Conservation (phyloP, 1,140 invertebrate species). For the Heliconius hewitsoni region DNA sequence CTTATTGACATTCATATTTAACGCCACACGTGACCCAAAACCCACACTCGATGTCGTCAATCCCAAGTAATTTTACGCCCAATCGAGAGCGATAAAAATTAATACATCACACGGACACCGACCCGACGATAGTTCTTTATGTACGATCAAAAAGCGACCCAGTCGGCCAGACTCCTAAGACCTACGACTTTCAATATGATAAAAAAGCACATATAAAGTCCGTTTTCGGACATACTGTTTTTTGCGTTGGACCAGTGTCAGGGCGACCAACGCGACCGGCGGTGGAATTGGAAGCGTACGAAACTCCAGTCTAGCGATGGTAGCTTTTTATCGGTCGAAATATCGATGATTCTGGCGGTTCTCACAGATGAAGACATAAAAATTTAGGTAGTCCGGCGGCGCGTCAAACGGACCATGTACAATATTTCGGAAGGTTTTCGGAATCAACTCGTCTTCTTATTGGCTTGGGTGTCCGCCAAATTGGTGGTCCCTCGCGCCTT, state of each 20-base stretch:
- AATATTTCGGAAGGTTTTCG: slow-evolving; percentile 68
- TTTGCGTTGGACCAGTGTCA: slow-evolving; percentile 66
- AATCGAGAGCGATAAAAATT: slow-evolving; percentile 75
- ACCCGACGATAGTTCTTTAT: slow-evolving; percentile 42
- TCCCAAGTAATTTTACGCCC: slow-evolving; percentile 74
- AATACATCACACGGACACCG: slow-evolving; percentile 65
- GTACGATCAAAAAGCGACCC: slow-evolving; percentile 57
- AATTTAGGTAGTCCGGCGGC: slow-evolving; percentile 68
- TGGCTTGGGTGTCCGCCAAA: slow-evolving; percentile 63
- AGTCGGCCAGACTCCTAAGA: slow-evolving; percentile 33
- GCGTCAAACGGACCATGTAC: slow-evolving; percentile 71
- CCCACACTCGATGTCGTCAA: slow-evolving; percentile 60
- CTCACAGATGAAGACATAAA: slow-evolving; percentile 80
- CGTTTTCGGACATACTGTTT: slow-evolving; percentile 60
- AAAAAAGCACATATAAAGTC: slow-evolving; percentile 63
- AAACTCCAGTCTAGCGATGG: slow-evolving; percentile 53
- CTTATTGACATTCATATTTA: slow-evolving; percentile 75
- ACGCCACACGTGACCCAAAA: slow-evolving; percentile 66
- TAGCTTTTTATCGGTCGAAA: slow-evolving; percentile 58
- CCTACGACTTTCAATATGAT: slow-evolving; percentile 54
- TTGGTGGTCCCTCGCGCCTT: slow-evolving; percentile 76
- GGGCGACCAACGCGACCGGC: slow-evolving; percentile 61
- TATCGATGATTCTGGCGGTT: slow-evolving; percentile 58
- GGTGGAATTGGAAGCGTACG: slow-evolving; percentile 67
- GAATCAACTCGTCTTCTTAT: slow-evolving; percentile 56